Evolutionary conservation across 2,888 invertebrate species (phyloP), one percentile per base, ranked within the genome.

Genomic region (Xestia xanthographa): DNA sequence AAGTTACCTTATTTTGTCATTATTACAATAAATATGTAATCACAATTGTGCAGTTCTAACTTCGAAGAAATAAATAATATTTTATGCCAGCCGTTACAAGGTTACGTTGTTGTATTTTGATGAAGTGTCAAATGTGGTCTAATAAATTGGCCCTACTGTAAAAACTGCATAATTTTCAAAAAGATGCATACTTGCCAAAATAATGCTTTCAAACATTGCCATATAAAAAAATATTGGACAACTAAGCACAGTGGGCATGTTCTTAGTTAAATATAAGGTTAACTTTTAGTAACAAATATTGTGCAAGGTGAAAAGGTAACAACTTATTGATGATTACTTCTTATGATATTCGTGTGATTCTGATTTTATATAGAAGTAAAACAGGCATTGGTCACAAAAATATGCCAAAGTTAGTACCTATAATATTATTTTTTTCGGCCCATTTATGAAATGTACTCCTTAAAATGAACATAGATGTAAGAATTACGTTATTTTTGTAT

Each of bases 371-470:
- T 73, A 48, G 66, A 79, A 79, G 67, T 82, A 74, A 75, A 77
- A 86, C 75, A 90, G 89, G 88, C 91, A 91, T 93, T 91, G 91
- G 94, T 94, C 94, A 94, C 94, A 94, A 94, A 92, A 90, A 89
- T 93, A 94, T 93, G 93, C 95, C 95, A 95, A 95, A 95, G 95
- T 92, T 95, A 95, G 93, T 87, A 83, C 79, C 68, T 82, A 82
- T 69, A 45, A 87, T 91, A 90, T 82, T 77, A 86, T 79, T 88
- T 78, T 34, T 85, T 78, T 84, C 85, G 88, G 87, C 82, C 80
- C 79, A 79, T 81, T 83, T 77, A 85, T 87, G 63, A 82, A 85
- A 85, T 85, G 75, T 77, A 74, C 53, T 79, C 66, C 76, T 73
- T 82, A 77, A 80, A 77, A 75, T 77, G 60, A 80, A 77, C 76